Evolutionary conservation across 2,113 vertebrate species (phyloP).

Genomic region (Bujurquina vittata): DNA sequence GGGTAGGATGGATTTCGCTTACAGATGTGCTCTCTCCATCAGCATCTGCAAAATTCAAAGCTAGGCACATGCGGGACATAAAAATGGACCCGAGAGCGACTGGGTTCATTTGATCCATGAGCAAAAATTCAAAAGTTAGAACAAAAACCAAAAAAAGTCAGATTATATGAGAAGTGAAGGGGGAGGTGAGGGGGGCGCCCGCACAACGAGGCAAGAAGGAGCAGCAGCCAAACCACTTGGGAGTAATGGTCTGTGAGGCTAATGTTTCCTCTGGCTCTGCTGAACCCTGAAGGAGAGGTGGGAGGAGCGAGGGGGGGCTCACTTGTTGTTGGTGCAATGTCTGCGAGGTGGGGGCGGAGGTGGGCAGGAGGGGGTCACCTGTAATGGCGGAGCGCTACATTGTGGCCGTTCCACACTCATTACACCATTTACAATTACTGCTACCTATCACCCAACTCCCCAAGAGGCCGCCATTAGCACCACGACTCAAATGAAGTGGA

Average conservation of each 20-base stretch:
- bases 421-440: constrained; percentile 84
- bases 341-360: constrained; percentile 2
- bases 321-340: constrained; percentile 60
- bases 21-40: neutral
- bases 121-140: constrained; percentile 15
- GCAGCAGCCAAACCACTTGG: constrained; percentile 67
- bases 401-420: constrained; percentile 80
- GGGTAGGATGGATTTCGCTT: neutral
- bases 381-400: constrained; percentile 75
- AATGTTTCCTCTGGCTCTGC: constrained; percentile 72
- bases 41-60: neutral
- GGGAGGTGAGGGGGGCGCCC: constrained; percentile 29
- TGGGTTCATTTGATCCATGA: constrained; percentile 25
- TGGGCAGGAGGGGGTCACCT: constrained; percentile 75
- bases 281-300: constrained; percentile 65
- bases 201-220: constrained; percentile 45
- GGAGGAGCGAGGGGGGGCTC: constrained; percentile 8
- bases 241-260: constrained; percentile 76
- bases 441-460: constrained; percentile 75
- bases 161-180: constrained; percentile 44
- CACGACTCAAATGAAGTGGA: constrained; percentile 85
- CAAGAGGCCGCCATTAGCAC: constrained; percentile 81
- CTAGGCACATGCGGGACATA: neutral
- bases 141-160: constrained; percentile 2
- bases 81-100: neutral